These are phyloP conservation scores for Drosophila orena DNA, from an alignment of 1,140 invertebrate genomes.

Conservation along the genomic window DNA sequence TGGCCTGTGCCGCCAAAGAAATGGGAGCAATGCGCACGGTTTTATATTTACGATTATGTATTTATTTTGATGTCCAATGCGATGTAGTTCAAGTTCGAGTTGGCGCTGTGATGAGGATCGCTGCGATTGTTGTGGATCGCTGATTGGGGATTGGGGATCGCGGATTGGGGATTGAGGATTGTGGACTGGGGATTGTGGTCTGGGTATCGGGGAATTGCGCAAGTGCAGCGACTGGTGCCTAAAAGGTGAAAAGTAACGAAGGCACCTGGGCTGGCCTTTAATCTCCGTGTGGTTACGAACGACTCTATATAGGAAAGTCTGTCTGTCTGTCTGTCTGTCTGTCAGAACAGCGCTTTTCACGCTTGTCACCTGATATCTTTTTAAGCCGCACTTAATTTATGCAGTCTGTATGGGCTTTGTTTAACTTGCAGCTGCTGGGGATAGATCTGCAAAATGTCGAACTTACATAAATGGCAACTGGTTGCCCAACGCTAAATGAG, in stretches of 20 bases:
- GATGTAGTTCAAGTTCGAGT: slow-evolving; percentile 78
- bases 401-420: slow-evolving; percentile 56
- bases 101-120: slow-evolving; percentile 60
- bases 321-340: slow-evolving; percentile 33
- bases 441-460: slow-evolving; percentile 72
- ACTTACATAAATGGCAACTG: slow-evolving; percentile 76
- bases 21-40: slow-evolving; percentile 69
- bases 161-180: not conserved
- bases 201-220: slow-evolving; percentile 30
- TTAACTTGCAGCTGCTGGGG: slow-evolving; percentile 24
- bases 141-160: not conserved
- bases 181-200: not conserved
- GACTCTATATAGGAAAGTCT: slow-evolving; percentile 17
- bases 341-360: slow-evolving; percentile 60
- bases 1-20: slow-evolving; percentile 52
- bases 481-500: slow-evolving; percentile 17
- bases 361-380: slow-evolving; percentile 79
- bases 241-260: slow-evolving; percentile 38
- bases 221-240: slow-evolving; percentile 20
- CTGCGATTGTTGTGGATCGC: slow-evolving; percentile 6
- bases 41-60: slow-evolving; percentile 58
- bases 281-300: slow-evolving; percentile 32
- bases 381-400: slow-evolving; percentile 64
- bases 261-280: slow-evolving; percentile 58
- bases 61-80: slow-evolving; percentile 67